Evolutionary conservation across 2,888 invertebrate genomes (phyloP).

Genomic region (Tetragonisca angustula): DNA sequence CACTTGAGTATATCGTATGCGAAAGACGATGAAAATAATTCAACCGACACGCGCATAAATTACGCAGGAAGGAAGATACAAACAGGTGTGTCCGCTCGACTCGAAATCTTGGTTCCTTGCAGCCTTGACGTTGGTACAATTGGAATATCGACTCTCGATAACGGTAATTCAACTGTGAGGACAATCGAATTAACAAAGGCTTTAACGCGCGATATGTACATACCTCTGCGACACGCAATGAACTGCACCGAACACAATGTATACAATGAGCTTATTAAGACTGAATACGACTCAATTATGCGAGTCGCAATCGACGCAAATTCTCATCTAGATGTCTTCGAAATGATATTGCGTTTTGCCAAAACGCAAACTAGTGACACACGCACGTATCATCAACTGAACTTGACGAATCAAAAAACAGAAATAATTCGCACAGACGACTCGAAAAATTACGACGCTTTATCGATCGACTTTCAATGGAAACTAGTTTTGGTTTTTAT

Average conservation of each 20-base stretch:
- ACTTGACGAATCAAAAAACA: background rate
- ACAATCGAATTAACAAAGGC: constrained; percentile 34
- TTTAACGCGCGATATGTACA: constrained; percentile 12
- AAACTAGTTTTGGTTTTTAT: constrained; percentile 9
- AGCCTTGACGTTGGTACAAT: constrained; percentile 26
- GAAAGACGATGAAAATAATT: background rate
- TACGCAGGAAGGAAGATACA: constrained; percentile 2
- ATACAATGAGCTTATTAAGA: constrained; percentile 71
- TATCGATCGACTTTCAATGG: constrained; percentile 1
- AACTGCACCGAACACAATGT: constrained; percentile 36
- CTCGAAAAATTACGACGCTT: background rate
- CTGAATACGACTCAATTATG: constrained; percentile 66
- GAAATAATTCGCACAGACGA: background rate
- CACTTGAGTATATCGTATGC: background rate
- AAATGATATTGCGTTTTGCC: background rate
- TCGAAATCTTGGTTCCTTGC: background rate
- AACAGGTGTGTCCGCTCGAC: constrained; percentile 21
- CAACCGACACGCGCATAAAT: constrained; percentile 1
- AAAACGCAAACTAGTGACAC: background rate
- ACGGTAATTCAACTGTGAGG: constrained; percentile 49
- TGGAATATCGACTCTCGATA: constrained; percentile 27
- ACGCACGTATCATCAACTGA: background rate
- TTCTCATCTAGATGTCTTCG: constrained; percentile 34
- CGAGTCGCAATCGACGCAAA: constrained; percentile 50
- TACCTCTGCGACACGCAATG: constrained; percentile 42